Evolutionary conservation across 2,888 invertebrate species (phyloP).

Genomic region (Mesochorus sp.): DNA sequence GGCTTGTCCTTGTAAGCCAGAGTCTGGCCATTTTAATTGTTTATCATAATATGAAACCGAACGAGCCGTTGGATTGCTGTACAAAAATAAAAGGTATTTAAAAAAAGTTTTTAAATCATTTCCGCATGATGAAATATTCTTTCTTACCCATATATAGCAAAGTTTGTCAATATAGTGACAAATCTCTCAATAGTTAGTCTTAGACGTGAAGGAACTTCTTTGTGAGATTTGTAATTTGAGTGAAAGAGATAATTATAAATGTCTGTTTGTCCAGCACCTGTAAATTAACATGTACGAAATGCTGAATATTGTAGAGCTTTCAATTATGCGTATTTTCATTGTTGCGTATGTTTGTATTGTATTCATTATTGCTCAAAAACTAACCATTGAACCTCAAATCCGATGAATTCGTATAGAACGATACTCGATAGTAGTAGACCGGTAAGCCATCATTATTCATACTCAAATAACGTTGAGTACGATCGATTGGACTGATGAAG

Average conservation of each 20-base stretch:
- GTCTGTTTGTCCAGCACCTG: too few relatives aligned
- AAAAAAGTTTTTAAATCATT: neutral
- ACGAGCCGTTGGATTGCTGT: constrained; percentile 4
- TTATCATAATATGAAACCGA: neutral
- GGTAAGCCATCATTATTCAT: constrained; percentile 10
- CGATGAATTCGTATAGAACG: constrained; percentile 60
- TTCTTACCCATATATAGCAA: constrained; percentile 42
- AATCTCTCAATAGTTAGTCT: constrained; percentile 9
- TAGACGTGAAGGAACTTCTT: too few relatives aligned
- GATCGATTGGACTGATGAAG: constrained; percentile 23
- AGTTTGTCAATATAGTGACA: constrained; percentile 39
- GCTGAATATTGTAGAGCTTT: too few relatives aligned
- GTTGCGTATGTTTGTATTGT: too few relatives aligned
- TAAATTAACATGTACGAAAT: too few relatives aligned
- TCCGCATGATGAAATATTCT: too few relatives aligned
- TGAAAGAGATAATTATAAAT: too few relatives aligned
- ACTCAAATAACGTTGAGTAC: neutral
- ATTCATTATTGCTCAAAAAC: too few relatives aligned
- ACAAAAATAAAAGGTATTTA: neutral
- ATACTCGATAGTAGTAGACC: constrained; percentile 63
- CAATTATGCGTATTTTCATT: too few relatives aligned
- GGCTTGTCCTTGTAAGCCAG: neutral
- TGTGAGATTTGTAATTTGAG: too few relatives aligned
- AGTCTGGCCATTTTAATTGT: constrained; percentile 1
- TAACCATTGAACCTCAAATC: too few relatives aligned